Conservation (phyloP, 2,113 vertebrate genomes). For the Bucco capensis region DNA sequence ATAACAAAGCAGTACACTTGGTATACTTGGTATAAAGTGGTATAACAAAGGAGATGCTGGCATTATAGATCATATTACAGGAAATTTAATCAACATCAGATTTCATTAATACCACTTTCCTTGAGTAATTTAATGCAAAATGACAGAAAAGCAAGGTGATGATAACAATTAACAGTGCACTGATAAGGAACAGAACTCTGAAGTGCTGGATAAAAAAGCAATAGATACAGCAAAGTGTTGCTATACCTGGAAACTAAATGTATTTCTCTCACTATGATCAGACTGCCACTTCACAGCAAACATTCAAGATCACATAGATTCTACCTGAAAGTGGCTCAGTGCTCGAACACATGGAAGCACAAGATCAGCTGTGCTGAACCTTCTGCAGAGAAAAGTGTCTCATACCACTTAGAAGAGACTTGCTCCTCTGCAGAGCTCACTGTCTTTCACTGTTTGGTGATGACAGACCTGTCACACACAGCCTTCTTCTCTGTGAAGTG, state of each 20-base stretch:
- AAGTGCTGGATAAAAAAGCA: background rate
- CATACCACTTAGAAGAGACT: background rate
- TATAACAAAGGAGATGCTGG: background rate
- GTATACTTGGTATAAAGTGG: too few relatives aligned
- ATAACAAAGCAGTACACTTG: too few relatives aligned
- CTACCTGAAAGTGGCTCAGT: background rate
- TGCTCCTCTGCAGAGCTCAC: background rate
- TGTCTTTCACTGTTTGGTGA: background rate
- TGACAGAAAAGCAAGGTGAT: background rate
- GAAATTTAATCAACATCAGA: background rate
- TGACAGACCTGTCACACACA: background rate
- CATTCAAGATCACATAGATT: background rate
- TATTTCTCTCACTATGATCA: background rate
- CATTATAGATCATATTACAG: rapidly evolving
- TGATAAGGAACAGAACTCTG: background rate
- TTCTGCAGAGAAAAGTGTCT: background rate
- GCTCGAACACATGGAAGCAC: background rate
- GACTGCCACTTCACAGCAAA: background rate
- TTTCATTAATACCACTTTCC: background rate
- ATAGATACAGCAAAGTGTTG: background rate
- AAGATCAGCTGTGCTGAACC: background rate
- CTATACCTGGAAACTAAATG: background rate
- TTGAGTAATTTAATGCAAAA: background rate
- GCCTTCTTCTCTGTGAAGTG: background rate
- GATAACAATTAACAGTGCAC: background rate